phyloP scores from a whole-genome alignment of 1,140 invertebrate genomes.

The Agrypnia vestita region DNA sequence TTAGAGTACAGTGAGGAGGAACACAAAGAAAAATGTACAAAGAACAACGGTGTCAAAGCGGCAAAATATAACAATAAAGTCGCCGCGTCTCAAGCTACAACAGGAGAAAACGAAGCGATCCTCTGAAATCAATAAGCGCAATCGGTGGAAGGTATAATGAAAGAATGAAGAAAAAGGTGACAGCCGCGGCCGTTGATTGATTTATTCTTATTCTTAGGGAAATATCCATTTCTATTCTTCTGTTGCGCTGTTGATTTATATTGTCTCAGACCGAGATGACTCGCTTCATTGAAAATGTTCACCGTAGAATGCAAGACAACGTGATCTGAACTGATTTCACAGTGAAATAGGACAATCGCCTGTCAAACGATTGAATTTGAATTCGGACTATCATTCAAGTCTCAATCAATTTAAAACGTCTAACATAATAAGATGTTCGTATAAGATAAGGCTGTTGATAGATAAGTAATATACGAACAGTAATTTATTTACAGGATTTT shows the following conservation, averaged over 20 bases:
- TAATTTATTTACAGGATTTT: too few relatives aligned
- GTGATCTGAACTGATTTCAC: not conserved
- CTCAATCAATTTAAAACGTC: not conserved
- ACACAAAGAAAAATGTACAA: conserved; percentile 56
- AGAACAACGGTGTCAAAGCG: conserved; percentile 51
- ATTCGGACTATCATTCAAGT: not conserved
- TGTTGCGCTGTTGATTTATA: not conserved
- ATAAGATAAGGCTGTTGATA: not conserved
- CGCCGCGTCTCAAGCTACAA: conserved; percentile 22
- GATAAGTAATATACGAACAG: too few relatives aligned
- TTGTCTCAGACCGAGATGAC: not conserved
- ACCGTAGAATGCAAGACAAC: not conserved
- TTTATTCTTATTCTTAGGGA: not conserved
- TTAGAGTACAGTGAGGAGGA: conserved; percentile 49
- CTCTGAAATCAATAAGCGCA: not conserved
- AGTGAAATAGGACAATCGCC: not conserved
- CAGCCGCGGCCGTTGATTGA: not conserved
- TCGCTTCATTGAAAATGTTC: not conserved
- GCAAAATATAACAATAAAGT: conserved; percentile 39
- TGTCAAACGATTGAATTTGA: not conserved
- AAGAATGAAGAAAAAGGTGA: not conserved
- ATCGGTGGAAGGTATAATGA: not conserved
- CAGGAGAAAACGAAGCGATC: not conserved
- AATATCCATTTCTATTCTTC: not conserved
- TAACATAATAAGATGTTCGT: not conserved